These are phyloP conservation scores for Gymnodraco acuticeps DNA, from an alignment of 2,797 vertebrate genomes.

Conservation along the genomic window DNA sequence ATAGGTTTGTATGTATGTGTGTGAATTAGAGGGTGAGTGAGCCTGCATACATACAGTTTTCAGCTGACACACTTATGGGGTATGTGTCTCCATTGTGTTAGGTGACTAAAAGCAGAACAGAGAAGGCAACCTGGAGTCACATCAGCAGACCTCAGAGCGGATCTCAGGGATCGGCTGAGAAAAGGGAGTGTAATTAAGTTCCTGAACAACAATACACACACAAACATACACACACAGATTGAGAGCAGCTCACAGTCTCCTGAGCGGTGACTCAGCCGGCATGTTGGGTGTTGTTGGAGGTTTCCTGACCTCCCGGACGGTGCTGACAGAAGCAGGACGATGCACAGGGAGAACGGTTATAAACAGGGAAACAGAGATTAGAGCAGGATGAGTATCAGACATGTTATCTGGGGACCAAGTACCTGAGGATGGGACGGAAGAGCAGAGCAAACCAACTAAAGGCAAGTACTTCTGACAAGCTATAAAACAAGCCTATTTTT, in stretches of 20 bases:
- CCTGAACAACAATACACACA: slow-evolving; percentile 42
- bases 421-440: slow-evolving; percentile 33
- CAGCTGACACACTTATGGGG: slow-evolving; percentile 70
- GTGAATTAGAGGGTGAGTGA: background rate
- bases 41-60: slow-evolving; percentile 27
- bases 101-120: slow-evolving; percentile 69
- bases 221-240: slow-evolving; percentile 22
- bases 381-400: slow-evolving; percentile 60
- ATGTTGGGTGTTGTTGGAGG: slow-evolving; percentile 57
- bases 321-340: slow-evolving; percentile 34
- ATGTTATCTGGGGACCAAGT: slow-evolving; percentile 58
- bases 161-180: slow-evolving; percentile 20
- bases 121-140: slow-evolving; percentile 39
- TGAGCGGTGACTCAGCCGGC: slow-evolving; percentile 66
- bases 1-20: background rate
- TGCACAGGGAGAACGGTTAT: slow-evolving; percentile 9
- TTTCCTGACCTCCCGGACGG: slow-evolving; percentile 49
- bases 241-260: slow-evolving; percentile 48
- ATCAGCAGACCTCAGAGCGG: slow-evolving; percentile 16
- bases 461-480: slow-evolving; percentile 53
- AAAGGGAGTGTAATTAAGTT: slow-evolving; percentile 49
- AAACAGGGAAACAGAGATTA: background rate
- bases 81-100: slow-evolving; percentile 76
- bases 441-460: slow-evolving; percentile 33
- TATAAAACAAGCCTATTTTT: background rate